Conservation (phyloP, 2,797 vertebrate species). For the Delichon dasypus region DNA sequence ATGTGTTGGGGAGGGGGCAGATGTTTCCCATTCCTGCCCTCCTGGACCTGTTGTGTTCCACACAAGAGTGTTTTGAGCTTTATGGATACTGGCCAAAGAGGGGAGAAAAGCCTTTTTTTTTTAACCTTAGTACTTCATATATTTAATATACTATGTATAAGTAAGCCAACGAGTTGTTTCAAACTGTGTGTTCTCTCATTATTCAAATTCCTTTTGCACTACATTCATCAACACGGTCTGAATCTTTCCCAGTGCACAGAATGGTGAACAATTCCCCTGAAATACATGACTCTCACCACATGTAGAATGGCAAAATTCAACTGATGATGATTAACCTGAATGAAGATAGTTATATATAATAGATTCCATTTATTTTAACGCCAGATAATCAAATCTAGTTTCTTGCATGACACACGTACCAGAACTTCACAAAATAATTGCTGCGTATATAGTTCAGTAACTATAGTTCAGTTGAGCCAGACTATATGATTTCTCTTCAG, state of each 20-base stretch:
- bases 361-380: neutral
- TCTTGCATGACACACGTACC: neutral
- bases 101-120: neutral
- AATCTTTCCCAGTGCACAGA: neutral
- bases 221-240: neutral
- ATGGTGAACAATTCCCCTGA: neutral
- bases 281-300: neutral
- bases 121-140: neutral
- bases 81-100: neutral
- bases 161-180: constrained; percentile 31
- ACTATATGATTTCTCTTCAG: neutral
- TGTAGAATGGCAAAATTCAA: neutral
- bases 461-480: neutral
- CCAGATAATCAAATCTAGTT: neutral
- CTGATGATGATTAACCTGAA: neutral
- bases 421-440: constrained; percentile 2
- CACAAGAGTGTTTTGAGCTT: neutral
- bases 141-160: constrained; percentile 12
- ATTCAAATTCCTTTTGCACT: neutral
- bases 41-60: neutral
- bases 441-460: neutral
- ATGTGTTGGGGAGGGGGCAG: fast-evolving
- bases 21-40: neutral
- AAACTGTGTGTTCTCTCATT: neutral
- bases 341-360: neutral